phyloP scores from a whole-genome alignment of 2,113 vertebrate species.

The Marmota monax region DNA sequence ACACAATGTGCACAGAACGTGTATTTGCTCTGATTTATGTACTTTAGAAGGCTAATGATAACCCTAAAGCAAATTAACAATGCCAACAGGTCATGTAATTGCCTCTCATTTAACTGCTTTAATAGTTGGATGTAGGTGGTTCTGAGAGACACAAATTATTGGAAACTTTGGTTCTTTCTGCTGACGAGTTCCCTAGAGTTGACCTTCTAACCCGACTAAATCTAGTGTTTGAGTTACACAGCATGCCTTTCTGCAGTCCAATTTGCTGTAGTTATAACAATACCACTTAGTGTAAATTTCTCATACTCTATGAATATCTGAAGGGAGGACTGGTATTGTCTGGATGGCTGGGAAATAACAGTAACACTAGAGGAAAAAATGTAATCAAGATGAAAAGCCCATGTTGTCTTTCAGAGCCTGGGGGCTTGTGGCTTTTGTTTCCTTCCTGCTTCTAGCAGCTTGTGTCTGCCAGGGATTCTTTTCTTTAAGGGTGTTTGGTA shows the following conservation, averaged over 20 bases:
- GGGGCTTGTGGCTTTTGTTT: conserved; percentile 8
- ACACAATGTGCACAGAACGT: not conserved
- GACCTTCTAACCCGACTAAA: not conserved
- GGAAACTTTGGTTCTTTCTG: conserved; percentile 60
- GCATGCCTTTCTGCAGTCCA: conserved; percentile 25
- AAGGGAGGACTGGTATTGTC: not conserved
- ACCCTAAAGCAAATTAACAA: conserved; percentile 35
- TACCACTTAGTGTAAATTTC: conserved; percentile 19
- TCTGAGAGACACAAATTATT: conserved; percentile 53
- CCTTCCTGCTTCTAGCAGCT: not conserved
- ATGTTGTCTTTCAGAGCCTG: not conserved
- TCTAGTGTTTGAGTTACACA: conserved; percentile 39
- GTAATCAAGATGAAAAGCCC: conserved; percentile 29
- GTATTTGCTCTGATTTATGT: conserved; percentile 47
- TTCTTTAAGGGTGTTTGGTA: conserved; percentile 53
- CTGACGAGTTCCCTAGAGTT: not conserved
- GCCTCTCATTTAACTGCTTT: conserved; percentile 52
- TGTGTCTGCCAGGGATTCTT: not conserved
- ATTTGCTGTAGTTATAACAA: not conserved
- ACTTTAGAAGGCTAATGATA: conserved; percentile 63
- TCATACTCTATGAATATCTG: not conserved
- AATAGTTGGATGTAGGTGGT: conserved; percentile 29
- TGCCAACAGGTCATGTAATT: conserved; percentile 51
- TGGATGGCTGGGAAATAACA: conserved; percentile 11
- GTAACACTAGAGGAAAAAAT: not conserved